Conservation (phyloP, 2,113 vertebrate genomes). For the Tupaia chinensis region DNA sequence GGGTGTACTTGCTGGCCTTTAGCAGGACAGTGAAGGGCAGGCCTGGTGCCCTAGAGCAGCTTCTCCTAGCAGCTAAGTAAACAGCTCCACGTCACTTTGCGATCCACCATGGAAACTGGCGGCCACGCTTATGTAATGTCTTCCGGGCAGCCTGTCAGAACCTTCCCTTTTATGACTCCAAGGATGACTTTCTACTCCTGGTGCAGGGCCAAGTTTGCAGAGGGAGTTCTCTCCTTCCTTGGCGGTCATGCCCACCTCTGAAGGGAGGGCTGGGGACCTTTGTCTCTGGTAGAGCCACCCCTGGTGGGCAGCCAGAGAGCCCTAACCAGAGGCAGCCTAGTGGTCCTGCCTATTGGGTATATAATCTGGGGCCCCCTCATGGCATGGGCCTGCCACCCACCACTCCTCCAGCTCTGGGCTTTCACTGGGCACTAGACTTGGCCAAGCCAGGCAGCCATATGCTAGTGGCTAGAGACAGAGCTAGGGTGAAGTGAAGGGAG, state of each 20-base stretch:
- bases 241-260: not conserved
- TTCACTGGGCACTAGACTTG: not conserved
- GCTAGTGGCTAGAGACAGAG: not conserved
- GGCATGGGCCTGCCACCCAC: not conserved
- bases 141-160: not conserved
- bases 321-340: not conserved
- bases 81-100: slow-evolving; percentile 5
- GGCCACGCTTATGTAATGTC: not conserved
- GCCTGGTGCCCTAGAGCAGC: not conserved
- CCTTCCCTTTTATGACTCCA: slow-evolving; percentile 57
- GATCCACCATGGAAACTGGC: not conserved
- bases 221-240: not conserved
- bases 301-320: not conserved
- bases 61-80: slow-evolving; percentile 56
- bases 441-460: not conserved
- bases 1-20: not conserved
- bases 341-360: not conserved
- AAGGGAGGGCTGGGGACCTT: not conserved
- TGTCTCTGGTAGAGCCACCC: not conserved
- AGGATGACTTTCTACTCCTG: not conserved
- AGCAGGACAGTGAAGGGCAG: not conserved
- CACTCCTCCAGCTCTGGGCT: not conserved
- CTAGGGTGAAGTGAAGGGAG: not conserved
- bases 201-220: not conserved
- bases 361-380: not conserved